Percentiles rank a stretch among this genome's conserved stretches.
Conservation (phyloP, 2,888 invertebrate genomes). For the Xanthia icteritia region DNA sequence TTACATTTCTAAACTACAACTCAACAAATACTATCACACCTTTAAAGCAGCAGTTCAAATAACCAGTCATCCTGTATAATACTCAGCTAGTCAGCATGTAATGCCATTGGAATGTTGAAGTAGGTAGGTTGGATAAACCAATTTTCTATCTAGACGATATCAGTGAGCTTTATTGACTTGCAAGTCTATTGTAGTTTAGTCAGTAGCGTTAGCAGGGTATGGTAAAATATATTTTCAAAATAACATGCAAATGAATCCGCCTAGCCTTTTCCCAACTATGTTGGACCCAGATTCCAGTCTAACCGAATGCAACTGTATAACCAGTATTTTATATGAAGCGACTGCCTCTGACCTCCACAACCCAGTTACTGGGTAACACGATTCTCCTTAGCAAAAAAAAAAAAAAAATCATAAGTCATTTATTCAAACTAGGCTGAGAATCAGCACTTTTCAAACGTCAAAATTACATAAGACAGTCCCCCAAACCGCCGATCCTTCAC, state of each 20-base stretch:
- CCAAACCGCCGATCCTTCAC: too few relatives aligned
- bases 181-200: constrained; percentile 69
- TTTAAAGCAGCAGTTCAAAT: neutral
- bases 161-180: constrained; percentile 67
- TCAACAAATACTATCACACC: neutral
- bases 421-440: too few relatives aligned
- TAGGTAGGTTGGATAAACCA: constrained; percentile 62
- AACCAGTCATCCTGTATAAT: neutral
- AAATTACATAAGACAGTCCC: too few relatives aligned
- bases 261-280: too few relatives aligned
- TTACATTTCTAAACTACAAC: neutral
- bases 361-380: too few relatives aligned
- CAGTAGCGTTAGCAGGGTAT: constrained; percentile 44
- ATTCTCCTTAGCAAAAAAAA: too few relatives aligned
- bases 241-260: neutral
- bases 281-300: neutral
- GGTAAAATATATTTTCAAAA: neutral
- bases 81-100: constrained; percentile 12
- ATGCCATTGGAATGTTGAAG: constrained; percentile 46
- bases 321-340: neutral
- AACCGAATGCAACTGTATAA: neutral
- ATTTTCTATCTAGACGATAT: constrained; percentile 70
- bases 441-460: too few relatives aligned
- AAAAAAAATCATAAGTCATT: too few relatives aligned
- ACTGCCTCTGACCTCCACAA: neutral